Percentiles rank a stretch among this genome's conserved stretches.
Evolutionary conservation across 37 sponge, comb jelly and placozoan species (phyloP).

Genomic region (Halisarca cf. caerulea): DNA sequence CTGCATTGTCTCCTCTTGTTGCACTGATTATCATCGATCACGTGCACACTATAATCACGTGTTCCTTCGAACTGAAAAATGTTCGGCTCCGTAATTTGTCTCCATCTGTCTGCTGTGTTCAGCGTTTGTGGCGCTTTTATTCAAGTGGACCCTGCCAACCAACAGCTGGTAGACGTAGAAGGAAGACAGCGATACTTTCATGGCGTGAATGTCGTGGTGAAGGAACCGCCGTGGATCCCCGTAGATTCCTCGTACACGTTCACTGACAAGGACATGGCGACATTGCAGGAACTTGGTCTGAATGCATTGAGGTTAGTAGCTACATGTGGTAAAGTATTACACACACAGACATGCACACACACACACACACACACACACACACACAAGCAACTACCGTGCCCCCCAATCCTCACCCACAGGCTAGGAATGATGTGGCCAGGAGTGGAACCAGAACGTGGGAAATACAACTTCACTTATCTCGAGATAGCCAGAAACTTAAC

Average conservation of each 20-base stretch:
- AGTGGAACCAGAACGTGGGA: slow-evolving; percentile 75
- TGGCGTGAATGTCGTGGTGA: slow-evolving; percentile 86
- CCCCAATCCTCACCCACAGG: too few relatives aligned
- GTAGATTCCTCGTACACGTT: slow-evolving; percentile 63
- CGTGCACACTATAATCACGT: too few relatives aligned
- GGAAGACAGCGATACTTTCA: slow-evolving; percentile 84
- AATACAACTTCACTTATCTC: slow-evolving; percentile 86
- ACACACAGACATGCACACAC: neutral
- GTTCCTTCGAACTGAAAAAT: too few relatives aligned
- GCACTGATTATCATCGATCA: too few relatives aligned
- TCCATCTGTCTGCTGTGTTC: too few relatives aligned
- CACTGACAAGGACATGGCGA: slow-evolving; percentile 77
- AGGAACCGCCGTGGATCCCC: slow-evolving; percentile 86
- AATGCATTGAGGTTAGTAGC: slow-evolving; percentile 71
- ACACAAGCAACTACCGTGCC: too few relatives aligned
- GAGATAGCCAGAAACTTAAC: slow-evolving; percentile 34
- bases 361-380: neutral
- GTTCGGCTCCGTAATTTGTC: too few relatives aligned
- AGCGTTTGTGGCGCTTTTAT: neutral
- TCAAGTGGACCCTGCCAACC: slow-evolving; percentile 64
- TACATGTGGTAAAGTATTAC: neutral
- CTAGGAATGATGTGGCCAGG: slow-evolving; percentile 95
- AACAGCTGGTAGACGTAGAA: slow-evolving; percentile 57
- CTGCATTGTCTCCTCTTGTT: too few relatives aligned
- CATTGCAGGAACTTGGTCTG: slow-evolving; percentile 63